Percentiles rank a stretch among this genome's conserved stretches.
Conservation (phyloP, 2,797 vertebrate genomes). For the Clamator glandarius region DNA sequence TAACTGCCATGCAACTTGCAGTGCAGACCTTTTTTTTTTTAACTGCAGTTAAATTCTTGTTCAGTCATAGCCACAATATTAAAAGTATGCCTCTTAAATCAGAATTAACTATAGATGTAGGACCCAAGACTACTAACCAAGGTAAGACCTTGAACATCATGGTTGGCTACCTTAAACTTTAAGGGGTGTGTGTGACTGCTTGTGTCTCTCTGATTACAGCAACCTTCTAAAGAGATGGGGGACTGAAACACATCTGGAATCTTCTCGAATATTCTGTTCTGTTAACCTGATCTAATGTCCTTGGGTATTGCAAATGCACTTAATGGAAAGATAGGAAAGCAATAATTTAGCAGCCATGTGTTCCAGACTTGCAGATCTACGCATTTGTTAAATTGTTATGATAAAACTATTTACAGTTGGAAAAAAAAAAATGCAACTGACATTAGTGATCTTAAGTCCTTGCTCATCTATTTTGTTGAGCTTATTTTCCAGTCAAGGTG, state of each 20-base stretch:
- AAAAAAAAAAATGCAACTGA: not conserved
- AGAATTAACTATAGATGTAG: not conserved
- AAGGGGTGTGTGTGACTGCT: not conserved
- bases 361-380: not conserved
- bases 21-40: not conserved
- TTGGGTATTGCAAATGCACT: not conserved
- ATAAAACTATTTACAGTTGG: not conserved
- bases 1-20: not conserved
- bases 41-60: not conserved
- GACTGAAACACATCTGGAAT: not conserved
- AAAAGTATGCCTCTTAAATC: slow-evolving; percentile 34
- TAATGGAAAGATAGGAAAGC: not conserved
- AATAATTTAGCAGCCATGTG: not conserved
- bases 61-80: not conserved
- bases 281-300: not conserved
- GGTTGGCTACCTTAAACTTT: not conserved
- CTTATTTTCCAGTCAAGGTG: not conserved
- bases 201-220: not conserved
- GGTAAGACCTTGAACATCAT: slow-evolving; percentile 32
- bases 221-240: not conserved
- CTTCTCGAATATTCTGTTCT: not conserved
- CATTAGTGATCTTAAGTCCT: not conserved
- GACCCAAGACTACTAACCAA: not conserved
- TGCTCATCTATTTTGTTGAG: not conserved
- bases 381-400: not conserved